Evolutionary conservation across 1,140 invertebrate genomes (phyloP).

Genomic region (Rhagoletis pomonella): DNA sequence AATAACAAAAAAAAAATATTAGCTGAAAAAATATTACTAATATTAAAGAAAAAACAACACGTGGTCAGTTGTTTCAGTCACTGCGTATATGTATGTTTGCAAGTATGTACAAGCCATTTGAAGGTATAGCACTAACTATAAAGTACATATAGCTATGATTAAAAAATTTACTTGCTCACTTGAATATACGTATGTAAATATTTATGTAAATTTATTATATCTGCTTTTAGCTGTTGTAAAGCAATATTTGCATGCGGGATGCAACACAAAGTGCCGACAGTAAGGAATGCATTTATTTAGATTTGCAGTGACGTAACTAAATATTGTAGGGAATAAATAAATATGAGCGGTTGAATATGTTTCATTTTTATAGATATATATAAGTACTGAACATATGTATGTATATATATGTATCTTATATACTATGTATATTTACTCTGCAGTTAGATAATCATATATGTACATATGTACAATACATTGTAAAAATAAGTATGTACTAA

Average conservation of each 20-base stretch:
- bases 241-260: conserved; percentile 3
- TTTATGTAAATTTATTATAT: not conserved
- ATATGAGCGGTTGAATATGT: not conserved
- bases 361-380: not conserved
- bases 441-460: too few relatives aligned
- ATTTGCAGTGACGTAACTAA: not conserved
- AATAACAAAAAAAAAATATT: too few relatives aligned
- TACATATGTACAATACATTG: too few relatives aligned
- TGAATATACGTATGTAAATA: not conserved
- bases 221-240: not conserved
- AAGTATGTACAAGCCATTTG: not conserved
- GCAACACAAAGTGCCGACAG: conserved; percentile 38
- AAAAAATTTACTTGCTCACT: not conserved
- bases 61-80: too few relatives aligned
- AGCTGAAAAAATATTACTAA: not conserved
- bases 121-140: not conserved
- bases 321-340: not conserved
- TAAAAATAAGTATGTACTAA: too few relatives aligned
- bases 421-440: too few relatives aligned
- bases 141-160: not conserved
- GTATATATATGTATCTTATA: not conserved
- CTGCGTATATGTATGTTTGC: not conserved
- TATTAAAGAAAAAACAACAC: too few relatives aligned
- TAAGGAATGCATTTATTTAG: not conserved
- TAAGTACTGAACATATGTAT: not conserved